Evolutionary conservation across 2,888 invertebrate species (phyloP).

Genomic region (Agrochola lota): DNA sequence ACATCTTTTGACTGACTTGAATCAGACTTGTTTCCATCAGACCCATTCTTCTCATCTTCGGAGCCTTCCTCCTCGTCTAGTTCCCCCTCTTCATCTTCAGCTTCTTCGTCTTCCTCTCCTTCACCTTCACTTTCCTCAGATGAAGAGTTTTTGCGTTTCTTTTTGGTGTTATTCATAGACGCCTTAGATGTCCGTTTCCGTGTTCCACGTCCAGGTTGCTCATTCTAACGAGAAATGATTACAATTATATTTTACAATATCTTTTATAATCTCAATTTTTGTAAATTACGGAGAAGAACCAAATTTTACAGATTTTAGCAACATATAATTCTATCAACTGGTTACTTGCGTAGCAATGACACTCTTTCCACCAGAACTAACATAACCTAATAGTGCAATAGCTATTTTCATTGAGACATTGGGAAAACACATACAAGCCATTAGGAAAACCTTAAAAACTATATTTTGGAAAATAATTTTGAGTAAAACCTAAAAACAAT

Average conservation of each 20-base stretch:
- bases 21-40: slow-evolving; percentile 89
- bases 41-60: slow-evolving; percentile 89
- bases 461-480: not conserved
- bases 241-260: not conserved
- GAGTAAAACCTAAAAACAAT: slow-evolving; percentile 7
- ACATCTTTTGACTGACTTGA: slow-evolving; percentile 90
- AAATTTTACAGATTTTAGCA: not conserved
- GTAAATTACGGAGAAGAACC: not conserved
- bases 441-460: not conserved
- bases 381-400: slow-evolving; percentile 52
- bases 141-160: slow-evolving; percentile 87
- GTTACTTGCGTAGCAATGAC: not conserved
- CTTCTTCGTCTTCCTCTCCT: slow-evolving; percentile 85
- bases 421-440: not conserved
- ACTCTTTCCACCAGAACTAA: slow-evolving; percentile 13
- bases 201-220: slow-evolving; percentile 80
- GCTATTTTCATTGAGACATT: slow-evolving; percentile 2
- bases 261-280: not conserved
- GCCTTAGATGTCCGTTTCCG: slow-evolving; percentile 83
- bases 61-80: slow-evolving; percentile 88
- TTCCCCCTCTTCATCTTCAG: slow-evolving; percentile 87
- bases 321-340: not conserved
- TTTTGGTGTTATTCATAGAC: slow-evolving; percentile 84
- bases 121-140: slow-evolving; percentile 88
- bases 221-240: slow-evolving; percentile 72